A percentile compares a stretch with the other conserved stretches of the same genome.
These are phyloP conservation scores for Anolis sagrei DNA, from an alignment of 2,113 vertebrate genomes.

Conservation along the genomic window DNA sequence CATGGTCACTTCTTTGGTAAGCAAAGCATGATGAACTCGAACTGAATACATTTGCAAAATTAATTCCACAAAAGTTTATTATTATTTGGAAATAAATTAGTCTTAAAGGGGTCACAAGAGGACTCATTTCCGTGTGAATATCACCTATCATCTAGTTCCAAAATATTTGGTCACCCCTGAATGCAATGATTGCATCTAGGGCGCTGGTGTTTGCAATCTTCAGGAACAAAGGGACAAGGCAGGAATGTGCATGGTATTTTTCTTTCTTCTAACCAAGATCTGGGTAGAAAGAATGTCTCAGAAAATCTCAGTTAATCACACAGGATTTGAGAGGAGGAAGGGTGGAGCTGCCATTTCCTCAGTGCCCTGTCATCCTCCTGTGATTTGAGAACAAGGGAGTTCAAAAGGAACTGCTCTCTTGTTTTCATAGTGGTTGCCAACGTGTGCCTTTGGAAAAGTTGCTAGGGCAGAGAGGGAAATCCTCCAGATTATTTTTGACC, in stretches of 20 bases:
- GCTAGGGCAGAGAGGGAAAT: too few relatives aligned
- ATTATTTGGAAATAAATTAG: too few relatives aligned
- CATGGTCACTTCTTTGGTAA: too few relatives aligned
- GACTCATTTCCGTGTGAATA: neutral
- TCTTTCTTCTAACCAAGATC: neutral
- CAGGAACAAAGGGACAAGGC: neutral
- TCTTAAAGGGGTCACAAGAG: neutral
- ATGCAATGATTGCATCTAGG: neutral
- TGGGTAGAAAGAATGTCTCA: neutral
- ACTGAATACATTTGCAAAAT: too few relatives aligned
- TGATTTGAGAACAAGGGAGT: neutral
- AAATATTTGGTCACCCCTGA: neutral
- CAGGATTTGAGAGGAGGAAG: too few relatives aligned
- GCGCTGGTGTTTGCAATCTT: neutral
- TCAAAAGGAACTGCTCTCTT: neutral
- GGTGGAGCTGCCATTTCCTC: too few relatives aligned
- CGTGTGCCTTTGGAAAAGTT: neutral
- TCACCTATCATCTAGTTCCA: neutral
- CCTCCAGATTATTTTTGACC: neutral
- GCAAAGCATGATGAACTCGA: too few relatives aligned
- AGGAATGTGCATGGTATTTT: too few relatives aligned
- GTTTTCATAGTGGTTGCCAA: neutral
- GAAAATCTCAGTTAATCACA: neutral
- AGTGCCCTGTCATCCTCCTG: neutral
- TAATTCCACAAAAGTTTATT: too few relatives aligned